Conservation (phyloP, 2,113 vertebrate species). For the Oophaga pumilio region DNA sequence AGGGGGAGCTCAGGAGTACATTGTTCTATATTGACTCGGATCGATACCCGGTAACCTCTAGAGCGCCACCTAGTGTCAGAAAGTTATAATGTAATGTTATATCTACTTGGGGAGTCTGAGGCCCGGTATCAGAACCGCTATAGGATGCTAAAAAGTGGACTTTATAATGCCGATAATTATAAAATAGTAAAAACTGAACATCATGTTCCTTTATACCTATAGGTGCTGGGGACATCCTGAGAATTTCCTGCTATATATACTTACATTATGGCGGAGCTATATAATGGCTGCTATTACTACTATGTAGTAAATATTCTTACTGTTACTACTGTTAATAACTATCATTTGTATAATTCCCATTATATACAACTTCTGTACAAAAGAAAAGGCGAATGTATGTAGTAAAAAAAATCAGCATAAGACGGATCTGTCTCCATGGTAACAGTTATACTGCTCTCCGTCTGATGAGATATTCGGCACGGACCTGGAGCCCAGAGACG, state of each 20-base stretch:
- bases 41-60: background rate
- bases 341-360: background rate
- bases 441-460: background rate
- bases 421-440: constrained; percentile 19
- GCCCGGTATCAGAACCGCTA: no score
- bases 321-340: background rate
- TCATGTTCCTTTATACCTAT: background rate
- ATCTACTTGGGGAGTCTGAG: background rate
- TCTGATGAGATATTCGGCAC: background rate
- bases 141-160: no score
- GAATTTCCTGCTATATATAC: background rate
- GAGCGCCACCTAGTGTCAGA: background rate
- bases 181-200: background rate
- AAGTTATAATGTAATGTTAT: background rate
- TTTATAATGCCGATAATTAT: no score
- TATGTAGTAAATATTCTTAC: background rate
- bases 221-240: background rate
- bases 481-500: background rate
- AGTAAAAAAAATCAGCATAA: background rate
- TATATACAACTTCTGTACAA: background rate
- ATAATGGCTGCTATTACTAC: background rate
- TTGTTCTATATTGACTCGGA: background rate
- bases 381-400: background rate
- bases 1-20: background rate
- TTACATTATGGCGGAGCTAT: background rate